phyloP scores from a whole-genome alignment of 2,113 vertebrate genomes.

The Lamprotornis superbus region DNA sequence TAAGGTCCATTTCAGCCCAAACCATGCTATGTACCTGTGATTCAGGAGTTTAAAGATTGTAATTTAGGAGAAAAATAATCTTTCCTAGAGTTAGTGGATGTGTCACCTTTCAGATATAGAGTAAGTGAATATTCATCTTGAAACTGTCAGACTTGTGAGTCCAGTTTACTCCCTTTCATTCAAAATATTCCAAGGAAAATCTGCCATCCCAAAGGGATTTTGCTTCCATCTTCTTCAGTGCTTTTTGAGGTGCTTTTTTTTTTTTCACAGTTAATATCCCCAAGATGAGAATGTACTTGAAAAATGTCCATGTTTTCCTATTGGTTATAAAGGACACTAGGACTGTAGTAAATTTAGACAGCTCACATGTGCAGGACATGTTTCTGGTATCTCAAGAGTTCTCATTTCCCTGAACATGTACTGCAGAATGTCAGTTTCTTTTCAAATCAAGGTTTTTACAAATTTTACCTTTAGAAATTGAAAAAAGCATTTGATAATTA shows the following conservation, averaged over 20 bases:
- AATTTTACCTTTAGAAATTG: not conserved
- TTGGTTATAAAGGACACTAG: not conserved
- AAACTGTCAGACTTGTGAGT: not conserved
- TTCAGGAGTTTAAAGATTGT: not conserved
- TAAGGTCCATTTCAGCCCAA: not conserved
- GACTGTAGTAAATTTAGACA: not conserved
- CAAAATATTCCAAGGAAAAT: not conserved
- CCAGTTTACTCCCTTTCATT: not conserved
- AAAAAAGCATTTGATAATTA: not conserved
- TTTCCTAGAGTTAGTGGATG: not conserved
- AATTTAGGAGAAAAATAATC: too few species aligned
- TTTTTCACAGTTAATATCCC: not conserved
- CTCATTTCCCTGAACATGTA: not conserved
- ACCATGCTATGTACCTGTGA: not conserved
- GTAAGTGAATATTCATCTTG: not conserved
- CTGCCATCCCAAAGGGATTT: not conserved
- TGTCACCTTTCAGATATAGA: not conserved
- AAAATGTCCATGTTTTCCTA: not conserved
- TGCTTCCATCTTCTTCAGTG: not conserved
- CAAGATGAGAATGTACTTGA: not conserved
- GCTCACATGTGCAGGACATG: not conserved
- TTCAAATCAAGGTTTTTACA: not conserved
- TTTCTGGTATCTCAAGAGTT: not conserved
- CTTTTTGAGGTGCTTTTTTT: not conserved
- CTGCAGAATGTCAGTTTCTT: not conserved